Evolutionary conservation across 2,113 vertebrate genomes (phyloP), one percentile per base, ranked within the genome.

Genomic region (Uropsilus gracilis): DNA sequence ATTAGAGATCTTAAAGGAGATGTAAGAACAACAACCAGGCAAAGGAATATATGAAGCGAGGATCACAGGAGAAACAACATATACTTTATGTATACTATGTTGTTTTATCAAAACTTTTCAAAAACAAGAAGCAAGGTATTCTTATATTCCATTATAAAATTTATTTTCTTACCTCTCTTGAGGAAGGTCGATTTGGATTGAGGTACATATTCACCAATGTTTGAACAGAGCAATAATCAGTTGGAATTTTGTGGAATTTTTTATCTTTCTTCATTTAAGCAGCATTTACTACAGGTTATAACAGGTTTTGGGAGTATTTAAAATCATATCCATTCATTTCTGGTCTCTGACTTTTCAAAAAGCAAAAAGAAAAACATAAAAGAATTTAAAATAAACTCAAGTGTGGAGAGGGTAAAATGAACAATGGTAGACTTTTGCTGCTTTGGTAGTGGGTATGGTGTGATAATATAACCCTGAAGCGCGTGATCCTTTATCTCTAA

Each of bases 91-190:
- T 24, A 87, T 9, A 90, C 34, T 94, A 76, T 44, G 71, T 76
- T 32, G 32, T 32, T 89, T 92, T 66, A 71, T 63, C 34, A 59
- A 83, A 93, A 88, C 17, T 57, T 90, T 86, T 82, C 9, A 86
- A 96, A 96, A 92, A 32, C 11, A 94, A n/a, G n/a, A n/a, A n/a
- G 12, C 32, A 73, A 78, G 30, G 1, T n/a, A 39, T 85, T 82
- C 48, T 59, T 55, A 8, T n/a, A n/a, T 90, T 87, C 81, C 48
- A 96, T 82, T 50, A 84, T 64, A 37, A 96, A 94, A 95, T 68
- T 68, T 13, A 92, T 69, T 48, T 93, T 97, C 98, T 98, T 96
- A 98, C 98, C 98, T 98, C 98, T 80, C 98, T 97, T 89, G 98
- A 98, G 1, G 1, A 94, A 94, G 97, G 98, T 94, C 94, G 97